A percentile compares a stretch with the other conserved stretches of the same genome.
Conservation (phyloP, 2,113 vertebrate species). For the Caloenas nicobarica region DNA sequence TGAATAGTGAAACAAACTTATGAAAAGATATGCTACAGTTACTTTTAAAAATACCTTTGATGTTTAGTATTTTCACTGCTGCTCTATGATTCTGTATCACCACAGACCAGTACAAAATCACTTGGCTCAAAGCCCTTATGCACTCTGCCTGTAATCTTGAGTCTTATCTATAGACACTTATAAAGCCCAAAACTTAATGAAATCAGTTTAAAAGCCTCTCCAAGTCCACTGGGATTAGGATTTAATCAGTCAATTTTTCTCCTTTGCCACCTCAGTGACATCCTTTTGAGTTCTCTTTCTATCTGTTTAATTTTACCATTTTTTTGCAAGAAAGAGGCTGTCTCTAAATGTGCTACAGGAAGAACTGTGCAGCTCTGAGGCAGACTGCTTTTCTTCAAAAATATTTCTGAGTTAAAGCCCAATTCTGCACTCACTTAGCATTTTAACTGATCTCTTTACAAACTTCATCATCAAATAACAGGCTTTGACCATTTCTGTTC, state of each 20-base stretch:
- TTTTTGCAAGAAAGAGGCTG: neutral
- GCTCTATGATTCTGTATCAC: neutral
- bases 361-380: neutral
- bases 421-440: neutral
- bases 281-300: neutral
- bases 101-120: neutral
- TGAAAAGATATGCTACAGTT: neutral
- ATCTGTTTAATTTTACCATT: neutral
- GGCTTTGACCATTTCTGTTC: neutral
- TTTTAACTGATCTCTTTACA: neutral
- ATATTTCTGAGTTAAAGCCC: neutral
- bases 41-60: neutral
- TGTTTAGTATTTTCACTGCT: neutral
- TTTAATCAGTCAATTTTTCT: neutral
- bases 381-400: neutral
- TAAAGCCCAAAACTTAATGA: neutral
- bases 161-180: neutral
- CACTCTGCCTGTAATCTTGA: neutral
- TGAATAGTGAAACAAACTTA: neutral
- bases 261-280: neutral
- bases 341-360: neutral
- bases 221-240: neutral
- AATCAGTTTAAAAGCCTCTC: neutral
- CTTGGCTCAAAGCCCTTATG: neutral
- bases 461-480: neutral